These are phyloP conservation scores for Pogoniulus pusillus DNA, from an alignment of 2,797 vertebrate genomes.

Conservation along the genomic window DNA sequence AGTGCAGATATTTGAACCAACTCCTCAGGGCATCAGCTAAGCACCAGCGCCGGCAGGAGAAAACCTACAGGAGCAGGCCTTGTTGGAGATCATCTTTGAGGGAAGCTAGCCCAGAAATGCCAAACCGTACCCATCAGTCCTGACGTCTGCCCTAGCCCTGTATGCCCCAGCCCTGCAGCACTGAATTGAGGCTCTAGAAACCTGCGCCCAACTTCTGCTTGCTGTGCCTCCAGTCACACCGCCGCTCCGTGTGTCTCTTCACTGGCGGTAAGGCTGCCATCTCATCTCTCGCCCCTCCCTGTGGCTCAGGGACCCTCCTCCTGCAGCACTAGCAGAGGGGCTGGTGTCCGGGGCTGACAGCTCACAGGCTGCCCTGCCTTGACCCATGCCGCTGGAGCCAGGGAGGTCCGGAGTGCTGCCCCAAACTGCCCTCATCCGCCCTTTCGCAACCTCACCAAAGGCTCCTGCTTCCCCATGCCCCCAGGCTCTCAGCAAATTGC, in stretches of 20 bases:
- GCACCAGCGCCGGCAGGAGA: not conserved
- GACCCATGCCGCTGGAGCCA: not conserved
- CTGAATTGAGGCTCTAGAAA: not conserved
- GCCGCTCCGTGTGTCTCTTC: not conserved
- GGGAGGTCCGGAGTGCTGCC: not conserved
- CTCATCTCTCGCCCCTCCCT: fast-evolving
- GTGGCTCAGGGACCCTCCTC: not conserved
- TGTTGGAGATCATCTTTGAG: not conserved
- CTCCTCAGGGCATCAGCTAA: not conserved
- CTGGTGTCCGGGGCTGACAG: not conserved
- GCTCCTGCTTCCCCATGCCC: not conserved
- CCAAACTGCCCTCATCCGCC: not conserved
- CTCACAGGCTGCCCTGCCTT: not conserved
- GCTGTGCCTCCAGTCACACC: not conserved
- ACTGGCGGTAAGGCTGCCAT: no score
- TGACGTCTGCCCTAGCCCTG: not conserved
- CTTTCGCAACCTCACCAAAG: constrained; percentile 35
- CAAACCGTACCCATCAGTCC: not conserved
- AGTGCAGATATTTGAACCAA: not conserved
- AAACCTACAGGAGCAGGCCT: not conserved
- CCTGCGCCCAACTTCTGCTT: not conserved
- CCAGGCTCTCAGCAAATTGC: constrained; percentile 17
- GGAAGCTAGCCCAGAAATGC: not conserved
- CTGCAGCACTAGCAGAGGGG: fast-evolving
- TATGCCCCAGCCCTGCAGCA: not conserved